Conservation (phyloP, 2,113 vertebrate species). For the Hemichromis elongatus region DNA sequence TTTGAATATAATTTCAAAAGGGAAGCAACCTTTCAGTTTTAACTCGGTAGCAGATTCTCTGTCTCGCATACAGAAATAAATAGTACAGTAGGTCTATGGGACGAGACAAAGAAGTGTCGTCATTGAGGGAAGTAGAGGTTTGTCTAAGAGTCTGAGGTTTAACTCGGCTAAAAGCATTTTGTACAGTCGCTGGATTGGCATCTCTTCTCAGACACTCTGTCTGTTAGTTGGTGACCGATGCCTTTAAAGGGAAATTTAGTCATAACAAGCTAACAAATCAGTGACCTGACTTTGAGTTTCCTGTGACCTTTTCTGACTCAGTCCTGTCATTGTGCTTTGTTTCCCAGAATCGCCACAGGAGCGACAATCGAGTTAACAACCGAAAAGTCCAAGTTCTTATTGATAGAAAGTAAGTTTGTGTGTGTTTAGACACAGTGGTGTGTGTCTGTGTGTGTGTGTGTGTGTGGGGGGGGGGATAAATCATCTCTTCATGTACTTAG, state of each 20-base stretch:
- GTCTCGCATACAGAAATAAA: not conserved
- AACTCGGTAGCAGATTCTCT: not conserved
- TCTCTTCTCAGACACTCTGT: not conserved
- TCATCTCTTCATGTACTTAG: not conserved
- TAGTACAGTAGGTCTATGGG: not conserved
- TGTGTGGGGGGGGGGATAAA: accelerated
- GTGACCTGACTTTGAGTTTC: not conserved
- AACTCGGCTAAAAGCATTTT: not conserved
- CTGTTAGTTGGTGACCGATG: not conserved
- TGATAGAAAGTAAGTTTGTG: constrained; percentile 82
- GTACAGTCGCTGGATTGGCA: not conserved
- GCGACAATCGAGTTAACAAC: constrained; percentile 91
- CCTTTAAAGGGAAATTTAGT: not conserved
- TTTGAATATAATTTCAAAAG: not conserved
- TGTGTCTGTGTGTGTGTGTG: not conserved
- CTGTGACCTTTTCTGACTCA: not conserved
- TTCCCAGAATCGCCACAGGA: constrained; percentile 87
- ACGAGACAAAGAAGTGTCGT: not conserved
- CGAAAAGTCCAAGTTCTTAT: constrained; percentile 83
- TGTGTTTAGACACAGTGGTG: not conserved
- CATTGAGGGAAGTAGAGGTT: accelerated
- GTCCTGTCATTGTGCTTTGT: not conserved
- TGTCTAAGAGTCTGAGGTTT: not conserved
- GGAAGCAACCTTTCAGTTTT: not conserved
- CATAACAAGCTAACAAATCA: not conserved